Percentiles rank a stretch among this genome's conserved stretches.
phyloP scores from a whole-genome alignment of 2,113 vertebrate species.

The Cyanistes caeruleus region DNA sequence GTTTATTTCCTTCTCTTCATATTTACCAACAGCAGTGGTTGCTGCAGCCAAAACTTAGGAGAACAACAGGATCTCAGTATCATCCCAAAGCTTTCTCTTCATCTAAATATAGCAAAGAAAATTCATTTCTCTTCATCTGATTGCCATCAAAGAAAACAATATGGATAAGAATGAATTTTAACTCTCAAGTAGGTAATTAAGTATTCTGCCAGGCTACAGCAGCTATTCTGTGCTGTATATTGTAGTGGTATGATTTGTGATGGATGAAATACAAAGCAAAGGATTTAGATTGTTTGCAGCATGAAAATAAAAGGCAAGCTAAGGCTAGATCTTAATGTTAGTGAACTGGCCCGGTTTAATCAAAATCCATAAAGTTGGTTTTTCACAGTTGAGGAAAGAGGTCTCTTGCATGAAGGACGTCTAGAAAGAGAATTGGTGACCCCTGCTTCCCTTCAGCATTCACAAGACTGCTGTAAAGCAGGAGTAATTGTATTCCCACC shows the following conservation, averaged over 20 bases:
- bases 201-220: background rate
- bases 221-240: background rate
- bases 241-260: background rate
- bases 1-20: background rate
- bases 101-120: background rate
- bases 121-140: background rate
- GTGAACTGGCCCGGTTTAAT: background rate
- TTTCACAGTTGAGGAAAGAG: background rate
- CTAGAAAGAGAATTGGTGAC: background rate
- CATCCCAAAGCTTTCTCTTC: background rate
- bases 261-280: background rate
- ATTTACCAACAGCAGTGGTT: background rate
- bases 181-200: background rate
- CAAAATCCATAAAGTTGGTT: background rate
- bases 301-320: background rate
- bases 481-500: background rate
- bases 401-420: background rate
- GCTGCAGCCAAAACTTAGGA: background rate
- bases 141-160: background rate
- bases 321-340: background rate
- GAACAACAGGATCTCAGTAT: background rate
- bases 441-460: background rate
- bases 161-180: background rate
- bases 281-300: background rate
- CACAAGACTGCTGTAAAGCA: background rate